Evolutionary conservation across 2,888 invertebrate species (phyloP).

Genomic region (Eristalis tenax): DNA sequence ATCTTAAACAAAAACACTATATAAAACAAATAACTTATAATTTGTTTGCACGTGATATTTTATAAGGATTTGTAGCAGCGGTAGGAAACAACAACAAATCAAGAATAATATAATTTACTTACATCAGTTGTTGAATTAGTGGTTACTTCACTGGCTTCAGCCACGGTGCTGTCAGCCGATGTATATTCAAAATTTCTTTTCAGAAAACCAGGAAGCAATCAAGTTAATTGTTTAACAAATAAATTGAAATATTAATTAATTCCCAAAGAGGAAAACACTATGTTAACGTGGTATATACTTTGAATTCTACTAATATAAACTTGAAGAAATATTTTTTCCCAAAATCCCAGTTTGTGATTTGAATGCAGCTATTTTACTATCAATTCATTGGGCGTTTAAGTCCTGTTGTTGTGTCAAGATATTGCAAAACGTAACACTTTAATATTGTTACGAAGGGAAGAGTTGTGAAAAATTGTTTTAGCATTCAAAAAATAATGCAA

Average conservation of each 20-base stretch:
- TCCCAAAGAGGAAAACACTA: slow-evolving; percentile 34
- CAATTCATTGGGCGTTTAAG: slow-evolving; percentile 57
- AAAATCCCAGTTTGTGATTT: slow-evolving; percentile 54
- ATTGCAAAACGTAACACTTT: slow-evolving; percentile 66
- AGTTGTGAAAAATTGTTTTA: slow-evolving; percentile 43
- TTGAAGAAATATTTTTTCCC: slow-evolving; percentile 41
- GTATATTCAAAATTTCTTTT: slow-evolving; percentile 63
- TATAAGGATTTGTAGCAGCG: slow-evolving; percentile 51
- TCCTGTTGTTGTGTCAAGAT: slow-evolving; percentile 58
- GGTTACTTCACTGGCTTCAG: slow-evolving; percentile 77
- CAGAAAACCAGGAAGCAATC: slow-evolving; percentile 49
- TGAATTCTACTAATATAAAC: slow-evolving; percentile 19
- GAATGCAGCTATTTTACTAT: slow-evolving; percentile 63
- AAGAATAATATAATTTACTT: slow-evolving; percentile 74
- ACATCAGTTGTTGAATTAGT: slow-evolving; percentile 78
- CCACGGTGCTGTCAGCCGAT: slow-evolving; percentile 75
- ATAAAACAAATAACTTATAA: slow-evolving; percentile 39
- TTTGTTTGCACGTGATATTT: slow-evolving; percentile 30
- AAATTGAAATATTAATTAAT: slow-evolving; percentile 36
- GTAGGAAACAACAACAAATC: slow-evolving; percentile 63
- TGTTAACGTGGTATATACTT: slow-evolving; percentile 19
- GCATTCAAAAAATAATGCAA: slow-evolving; percentile 39
- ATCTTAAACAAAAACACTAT: slow-evolving; percentile 10
- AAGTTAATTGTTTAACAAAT: slow-evolving; percentile 35
- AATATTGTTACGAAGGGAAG: slow-evolving; percentile 50